Evolutionary conservation across 92 coral and sea anemone species (phyloP), one percentile per base, ranked within the genome.

Genomic region (Zoanthus solanderi): DNA sequence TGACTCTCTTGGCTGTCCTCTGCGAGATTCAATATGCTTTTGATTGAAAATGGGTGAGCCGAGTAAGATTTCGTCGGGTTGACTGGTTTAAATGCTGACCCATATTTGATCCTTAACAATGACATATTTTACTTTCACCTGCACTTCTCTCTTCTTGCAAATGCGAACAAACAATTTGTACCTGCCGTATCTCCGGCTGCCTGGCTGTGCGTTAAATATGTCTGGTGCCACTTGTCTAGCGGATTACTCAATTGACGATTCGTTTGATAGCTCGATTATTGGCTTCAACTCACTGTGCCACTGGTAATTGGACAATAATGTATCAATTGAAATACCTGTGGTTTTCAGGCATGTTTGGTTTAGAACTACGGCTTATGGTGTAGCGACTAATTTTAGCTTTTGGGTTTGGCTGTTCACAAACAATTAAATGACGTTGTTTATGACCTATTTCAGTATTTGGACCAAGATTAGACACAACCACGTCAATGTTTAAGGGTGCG

Each of bases 121-220:
- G 85, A 66, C 85, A 81, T 81, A 1, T 69, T 69, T 44, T 69
- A 7, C 14, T 58, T 48, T 78, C 23, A 56, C 28, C 29, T 16
- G 14, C 47, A 15, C 67, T 17, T 34, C 12, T 54, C 85, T 17
- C 54, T 69, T 23, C 42, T 42, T 69, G 46, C 12, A 65, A 66
- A 53, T 31, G 6, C n/a, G 13, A 65, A 15, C 23, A 47, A 45
- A 48, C 58, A 50, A 71, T 81, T 81, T 63, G 29, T 65, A 29
- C 85, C 17, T 75, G 42, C 37, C 6, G 84, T 42, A 45, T 79
- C 84, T 42, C 84, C 85, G 85, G 85, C 85, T 81, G 15, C 28
- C 66, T 81, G 85, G 85, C 85, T 65, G 75, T 75, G 85, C 52
- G 76, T 81, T 81, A 81, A 81, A 81, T 81, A 81, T 23, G 85